Evolutionary conservation across 1,140 invertebrate species (phyloP).

Genomic region (Callitettix versicolor): DNA sequence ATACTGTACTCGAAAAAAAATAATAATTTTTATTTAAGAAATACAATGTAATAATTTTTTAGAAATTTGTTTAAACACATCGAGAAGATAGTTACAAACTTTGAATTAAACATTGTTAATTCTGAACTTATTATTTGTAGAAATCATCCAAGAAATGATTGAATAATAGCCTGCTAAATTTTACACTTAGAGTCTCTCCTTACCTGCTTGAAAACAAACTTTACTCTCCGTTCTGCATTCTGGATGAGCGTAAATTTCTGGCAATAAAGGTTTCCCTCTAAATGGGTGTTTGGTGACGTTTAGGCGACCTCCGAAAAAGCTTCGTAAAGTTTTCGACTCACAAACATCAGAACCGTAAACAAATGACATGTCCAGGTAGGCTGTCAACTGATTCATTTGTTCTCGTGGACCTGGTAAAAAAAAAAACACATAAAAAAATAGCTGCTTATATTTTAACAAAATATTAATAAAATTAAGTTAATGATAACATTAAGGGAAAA

Average conservation of each 20-base stretch:
- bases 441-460: not conserved
- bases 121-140: too few relatives aligned
- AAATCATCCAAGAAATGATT: too few relatives aligned
- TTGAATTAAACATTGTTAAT: too few relatives aligned
- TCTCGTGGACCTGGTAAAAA: slow-evolving; percentile 36
- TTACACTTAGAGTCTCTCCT: too few relatives aligned
- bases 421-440: too few relatives aligned
- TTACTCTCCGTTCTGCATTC: slow-evolving; percentile 40
- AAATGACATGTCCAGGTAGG: slow-evolving; percentile 49
- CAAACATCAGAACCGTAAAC: slow-evolving; percentile 53
- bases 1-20: too few relatives aligned
- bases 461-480: not conserved
- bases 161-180: too few relatives aligned
- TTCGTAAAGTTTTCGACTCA: slow-evolving; percentile 22
- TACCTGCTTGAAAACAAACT: slow-evolving; percentile 38
- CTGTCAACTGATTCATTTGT: slow-evolving; percentile 53
- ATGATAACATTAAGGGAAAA: not conserved
- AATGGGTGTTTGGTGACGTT: slow-evolving; percentile 35
- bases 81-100: too few relatives aligned
- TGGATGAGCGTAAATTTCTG: slow-evolving; percentile 32
- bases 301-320: slow-evolving; percentile 33
- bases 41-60: too few relatives aligned
- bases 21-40: too few relatives aligned
- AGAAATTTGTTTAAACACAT: too few relatives aligned
- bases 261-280: slow-evolving; percentile 38